Percentiles rank a stretch among this genome's conserved stretches.
Conservation (phyloP, 1,140 invertebrate genomes). For the Megalopta genalis region DNA sequence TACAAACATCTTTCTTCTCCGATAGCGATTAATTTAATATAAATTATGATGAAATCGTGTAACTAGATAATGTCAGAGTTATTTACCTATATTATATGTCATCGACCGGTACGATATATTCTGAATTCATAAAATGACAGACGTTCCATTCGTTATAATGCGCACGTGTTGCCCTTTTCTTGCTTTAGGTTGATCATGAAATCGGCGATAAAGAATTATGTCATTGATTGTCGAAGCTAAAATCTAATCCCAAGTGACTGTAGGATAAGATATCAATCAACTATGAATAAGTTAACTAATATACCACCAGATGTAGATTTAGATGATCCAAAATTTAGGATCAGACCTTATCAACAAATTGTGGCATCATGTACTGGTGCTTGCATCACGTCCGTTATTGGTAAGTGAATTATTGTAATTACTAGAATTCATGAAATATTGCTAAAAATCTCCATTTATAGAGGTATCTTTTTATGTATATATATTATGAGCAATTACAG, state of each 20-base stretch:
- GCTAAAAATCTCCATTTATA: too few species aligned
- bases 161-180: not conserved
- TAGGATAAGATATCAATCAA: not conserved
- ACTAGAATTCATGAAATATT: too few species aligned
- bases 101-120: not conserved
- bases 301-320: constrained; percentile 74
- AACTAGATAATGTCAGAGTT: not conserved
- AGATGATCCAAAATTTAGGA: constrained; percentile 87
- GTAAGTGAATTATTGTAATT: constrained; percentile 81
- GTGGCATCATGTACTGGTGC: constrained; percentile 93
- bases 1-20: not conserved
- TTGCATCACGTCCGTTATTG: constrained; percentile 92
- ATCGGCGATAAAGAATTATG: constrained; percentile 11
- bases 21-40: not conserved
- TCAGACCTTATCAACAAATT: constrained; percentile 93
- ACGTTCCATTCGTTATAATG: not conserved
- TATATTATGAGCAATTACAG: not conserved
- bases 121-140: not conserved
- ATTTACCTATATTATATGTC: not conserved
- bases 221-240: not conserved
- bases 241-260: not conserved
- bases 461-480: too few species aligned
- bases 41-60: not conserved
- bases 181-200: not conserved
- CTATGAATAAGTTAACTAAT: constrained; percentile 48